Percentiles rank a stretch among this genome's conserved stretches.
Evolutionary conservation across 2,888 invertebrate species (phyloP).

Genomic region (Tenodera sinensis): DNA sequence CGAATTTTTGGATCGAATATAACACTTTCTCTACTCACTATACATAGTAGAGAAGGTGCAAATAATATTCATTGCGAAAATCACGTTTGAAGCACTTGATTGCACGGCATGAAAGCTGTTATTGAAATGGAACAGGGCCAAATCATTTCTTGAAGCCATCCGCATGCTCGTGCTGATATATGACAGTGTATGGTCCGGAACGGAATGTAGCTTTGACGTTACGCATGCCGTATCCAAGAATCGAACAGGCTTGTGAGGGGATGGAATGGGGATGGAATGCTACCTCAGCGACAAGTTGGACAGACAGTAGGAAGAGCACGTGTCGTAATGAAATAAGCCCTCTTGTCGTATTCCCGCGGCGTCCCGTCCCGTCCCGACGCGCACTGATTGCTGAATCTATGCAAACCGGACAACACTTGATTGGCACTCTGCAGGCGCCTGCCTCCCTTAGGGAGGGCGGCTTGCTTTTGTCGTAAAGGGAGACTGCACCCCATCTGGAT

Average conservation of each 20-base stretch:
- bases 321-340: not conserved
- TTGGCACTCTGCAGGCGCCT: constrained; percentile 1
- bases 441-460: not conserved
- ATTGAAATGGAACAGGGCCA: too few species aligned
- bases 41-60: too few species aligned
- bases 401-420: constrained; percentile 13
- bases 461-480: not conserved
- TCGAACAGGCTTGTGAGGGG: not conserved
- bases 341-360: not conserved
- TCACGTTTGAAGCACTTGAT: too few species aligned
- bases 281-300: not conserved
- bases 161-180: not conserved
- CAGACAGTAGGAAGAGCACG: not conserved
- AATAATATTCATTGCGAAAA: too few species aligned
- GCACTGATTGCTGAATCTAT: constrained; percentile 14
- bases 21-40: too few species aligned
- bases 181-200: not conserved
- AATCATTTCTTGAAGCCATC: too few species aligned
- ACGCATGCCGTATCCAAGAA: not conserved
- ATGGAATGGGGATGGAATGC: not conserved
- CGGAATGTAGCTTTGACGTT: not conserved
- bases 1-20: too few species aligned
- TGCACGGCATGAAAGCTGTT: too few species aligned
- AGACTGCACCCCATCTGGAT: not conserved
- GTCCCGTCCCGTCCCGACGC: not conserved